A percentile compares a stretch with the other conserved stretches of the same genome.
phyloP scores from a whole-genome alignment of 2,113 vertebrate species.

The Todiramphus saurophagus region DNA sequence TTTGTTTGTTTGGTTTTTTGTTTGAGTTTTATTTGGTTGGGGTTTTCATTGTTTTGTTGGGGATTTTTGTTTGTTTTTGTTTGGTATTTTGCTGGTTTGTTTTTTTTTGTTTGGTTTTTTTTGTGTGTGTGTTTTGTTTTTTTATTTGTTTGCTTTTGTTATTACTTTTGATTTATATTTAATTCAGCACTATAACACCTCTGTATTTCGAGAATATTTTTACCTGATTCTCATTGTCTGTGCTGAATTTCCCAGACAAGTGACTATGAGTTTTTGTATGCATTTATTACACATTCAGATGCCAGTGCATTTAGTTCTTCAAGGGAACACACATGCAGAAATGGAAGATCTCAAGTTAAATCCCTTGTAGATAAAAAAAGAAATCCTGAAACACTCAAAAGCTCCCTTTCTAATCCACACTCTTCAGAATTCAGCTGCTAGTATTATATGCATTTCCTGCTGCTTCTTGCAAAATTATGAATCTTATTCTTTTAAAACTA shows the following conservation, averaged over 20 bases:
- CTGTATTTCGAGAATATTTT: background rate
- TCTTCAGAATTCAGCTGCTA: background rate
- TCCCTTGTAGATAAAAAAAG: background rate
- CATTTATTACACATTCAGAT: background rate
- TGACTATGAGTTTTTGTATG: background rate
- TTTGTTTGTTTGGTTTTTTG: too few species aligned
- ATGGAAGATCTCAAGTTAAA: background rate
- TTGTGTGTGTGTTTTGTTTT: too few species aligned
- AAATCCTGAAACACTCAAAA: background rate
- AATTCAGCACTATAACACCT: background rate
- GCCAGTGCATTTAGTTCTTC: background rate
- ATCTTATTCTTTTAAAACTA: background rate
- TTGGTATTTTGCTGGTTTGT: too few species aligned
- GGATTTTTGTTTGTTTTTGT: too few species aligned
- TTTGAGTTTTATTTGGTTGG: too few species aligned
- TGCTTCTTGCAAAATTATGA: background rate
- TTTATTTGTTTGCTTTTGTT: background rate
- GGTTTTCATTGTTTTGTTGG: too few species aligned
- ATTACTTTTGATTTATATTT: background rate
- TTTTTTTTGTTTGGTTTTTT: too few species aligned
- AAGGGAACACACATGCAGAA: background rate
- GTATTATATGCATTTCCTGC: background rate
- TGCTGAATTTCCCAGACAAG: background rate
- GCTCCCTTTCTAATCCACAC: background rate
- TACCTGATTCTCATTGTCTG: background rate